Conservation (phyloP, 2,888 invertebrate genomes). For the Rhorus exstirpatorius region DNA sequence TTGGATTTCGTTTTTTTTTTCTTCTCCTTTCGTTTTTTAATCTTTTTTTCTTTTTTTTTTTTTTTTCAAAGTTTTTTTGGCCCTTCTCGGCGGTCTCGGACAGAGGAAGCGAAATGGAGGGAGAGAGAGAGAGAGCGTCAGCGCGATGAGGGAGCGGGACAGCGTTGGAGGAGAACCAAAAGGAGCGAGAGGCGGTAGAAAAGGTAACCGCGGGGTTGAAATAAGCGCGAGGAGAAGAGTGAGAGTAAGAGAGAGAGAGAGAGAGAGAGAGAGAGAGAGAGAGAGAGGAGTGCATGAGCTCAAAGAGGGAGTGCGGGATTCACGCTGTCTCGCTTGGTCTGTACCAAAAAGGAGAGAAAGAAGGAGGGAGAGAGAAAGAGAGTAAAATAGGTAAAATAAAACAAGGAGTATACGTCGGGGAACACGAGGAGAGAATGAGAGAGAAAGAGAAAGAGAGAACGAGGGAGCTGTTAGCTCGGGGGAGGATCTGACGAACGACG, state of each 20-base stretch:
- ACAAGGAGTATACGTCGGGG: conserved; percentile 79
- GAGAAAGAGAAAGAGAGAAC: conserved; percentile 66
- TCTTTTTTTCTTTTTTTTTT: conserved; percentile 69
- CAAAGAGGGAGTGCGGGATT: conserved; percentile 71
- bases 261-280: conserved; percentile 53
- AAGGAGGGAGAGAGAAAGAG: conserved; percentile 48
- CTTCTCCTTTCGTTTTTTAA: conserved; percentile 56
- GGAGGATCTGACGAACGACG: conserved; percentile 76
- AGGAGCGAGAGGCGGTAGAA: conserved; percentile 62
- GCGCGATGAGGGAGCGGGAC: conserved; percentile 72
- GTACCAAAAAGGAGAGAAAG: conserved; percentile 68
- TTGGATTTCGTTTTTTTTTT: conserved; percentile 84
- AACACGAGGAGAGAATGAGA: conserved; percentile 77
- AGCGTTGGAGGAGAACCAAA: conserved; percentile 48
- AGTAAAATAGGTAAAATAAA: conserved; percentile 61
- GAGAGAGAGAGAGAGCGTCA: conserved; percentile 49
- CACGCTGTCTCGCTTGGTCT: conserved; percentile 59
- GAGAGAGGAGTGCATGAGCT: conserved; percentile 66
- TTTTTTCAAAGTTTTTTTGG: conserved; percentile 83
- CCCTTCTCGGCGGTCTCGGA: conserved; percentile 79
- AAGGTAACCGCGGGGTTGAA: conserved; percentile 67
- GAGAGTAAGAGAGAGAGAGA: conserved; percentile 61
- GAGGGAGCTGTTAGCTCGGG: conserved; percentile 62
- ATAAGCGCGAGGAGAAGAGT: conserved; percentile 56
- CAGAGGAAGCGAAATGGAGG: conserved; percentile 48